Percentiles rank a stretch among this genome's conserved stretches.
Evolutionary conservation across 2,888 invertebrate species (phyloP).

Genomic region (Dermolepida albohirtum): DNA sequence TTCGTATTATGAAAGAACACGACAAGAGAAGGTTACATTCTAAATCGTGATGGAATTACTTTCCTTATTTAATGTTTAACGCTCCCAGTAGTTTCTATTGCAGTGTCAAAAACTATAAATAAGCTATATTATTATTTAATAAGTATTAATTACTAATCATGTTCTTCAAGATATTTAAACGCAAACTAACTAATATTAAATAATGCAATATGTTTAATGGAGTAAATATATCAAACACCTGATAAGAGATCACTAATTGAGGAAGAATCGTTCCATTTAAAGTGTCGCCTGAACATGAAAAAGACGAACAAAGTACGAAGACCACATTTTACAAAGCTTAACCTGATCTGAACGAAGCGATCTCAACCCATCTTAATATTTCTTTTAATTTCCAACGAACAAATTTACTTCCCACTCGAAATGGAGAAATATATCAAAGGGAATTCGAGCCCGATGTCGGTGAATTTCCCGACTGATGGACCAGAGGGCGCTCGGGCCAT

Average conservation of each 20-base stretch:
- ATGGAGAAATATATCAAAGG: slow-evolving; percentile 28
- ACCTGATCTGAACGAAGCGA: background rate
- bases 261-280: background rate
- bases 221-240: too few relatives aligned
- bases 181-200: too few relatives aligned
- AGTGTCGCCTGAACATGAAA: background rate
- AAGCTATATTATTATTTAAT: too few relatives aligned
- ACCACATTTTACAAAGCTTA: slow-evolving; percentile 8
- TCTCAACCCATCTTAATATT: slow-evolving; percentile 12
- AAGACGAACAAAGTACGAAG: background rate
- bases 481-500: background rate
- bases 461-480: slow-evolving; percentile 23
- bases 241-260: slow-evolving; percentile 1
- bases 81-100: too few relatives aligned
- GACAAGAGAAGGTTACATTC: too few relatives aligned
- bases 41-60: too few relatives aligned
- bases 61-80: too few relatives aligned
- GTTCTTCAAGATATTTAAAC: too few relatives aligned
- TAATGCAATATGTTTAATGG: too few relatives aligned
- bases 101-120: too few relatives aligned
- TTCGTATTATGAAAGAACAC: too few relatives aligned
- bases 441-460: slow-evolving; percentile 3
- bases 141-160: too few relatives aligned
- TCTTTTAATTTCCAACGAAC: slow-evolving; percentile 25
- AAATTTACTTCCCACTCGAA: slow-evolving; percentile 22